phyloP scores from a whole-genome alignment of 1,140 invertebrate genomes.

The Drosophila neocordata region DNA sequence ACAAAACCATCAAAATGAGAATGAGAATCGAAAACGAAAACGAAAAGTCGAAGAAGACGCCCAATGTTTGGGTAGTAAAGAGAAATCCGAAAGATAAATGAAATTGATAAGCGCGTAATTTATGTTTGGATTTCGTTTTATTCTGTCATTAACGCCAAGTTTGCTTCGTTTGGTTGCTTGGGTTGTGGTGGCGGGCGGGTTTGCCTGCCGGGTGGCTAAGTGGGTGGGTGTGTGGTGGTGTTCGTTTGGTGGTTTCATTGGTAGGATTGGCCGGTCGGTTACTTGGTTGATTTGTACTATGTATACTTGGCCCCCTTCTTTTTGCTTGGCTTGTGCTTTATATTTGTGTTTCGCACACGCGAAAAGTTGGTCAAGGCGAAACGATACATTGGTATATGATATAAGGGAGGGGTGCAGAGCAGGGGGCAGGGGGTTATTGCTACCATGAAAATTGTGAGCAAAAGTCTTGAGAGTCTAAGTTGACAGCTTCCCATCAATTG shows the following conservation, averaged over 20 bases:
- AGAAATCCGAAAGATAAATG: constrained; percentile 80
- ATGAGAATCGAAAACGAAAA: constrained; percentile 49
- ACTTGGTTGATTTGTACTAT: constrained; percentile 12
- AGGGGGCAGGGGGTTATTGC: background rate
- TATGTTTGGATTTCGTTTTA: constrained; percentile 82
- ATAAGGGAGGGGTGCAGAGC: too few relatives aligned
- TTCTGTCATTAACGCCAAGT: constrained; percentile 78
- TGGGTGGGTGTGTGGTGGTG: background rate
- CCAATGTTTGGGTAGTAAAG: constrained; percentile 28
- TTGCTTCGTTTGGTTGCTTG: constrained; percentile 21
- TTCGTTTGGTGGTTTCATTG: too few relatives aligned
- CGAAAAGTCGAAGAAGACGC: constrained; percentile 24
- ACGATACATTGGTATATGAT: background rate
- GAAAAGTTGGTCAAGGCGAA: constrained; percentile 51
- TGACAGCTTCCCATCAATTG: constrained; percentile 17
- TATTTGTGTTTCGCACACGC: constrained; percentile 10
- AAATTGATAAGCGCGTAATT: constrained; percentile 82
- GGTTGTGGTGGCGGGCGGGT: background rate
- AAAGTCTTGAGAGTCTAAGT: constrained; percentile 3
- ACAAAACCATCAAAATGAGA: constrained; percentile 80
- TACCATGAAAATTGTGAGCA: background rate
- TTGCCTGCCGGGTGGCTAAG: background rate
- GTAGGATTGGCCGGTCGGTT: too few relatives aligned
- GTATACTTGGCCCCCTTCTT: constrained; percentile 28
- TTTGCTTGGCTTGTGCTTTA: constrained; percentile 31